Conservation (phyloP, 2,113 vertebrate genomes). For the Phocoena sinus region DNA sequence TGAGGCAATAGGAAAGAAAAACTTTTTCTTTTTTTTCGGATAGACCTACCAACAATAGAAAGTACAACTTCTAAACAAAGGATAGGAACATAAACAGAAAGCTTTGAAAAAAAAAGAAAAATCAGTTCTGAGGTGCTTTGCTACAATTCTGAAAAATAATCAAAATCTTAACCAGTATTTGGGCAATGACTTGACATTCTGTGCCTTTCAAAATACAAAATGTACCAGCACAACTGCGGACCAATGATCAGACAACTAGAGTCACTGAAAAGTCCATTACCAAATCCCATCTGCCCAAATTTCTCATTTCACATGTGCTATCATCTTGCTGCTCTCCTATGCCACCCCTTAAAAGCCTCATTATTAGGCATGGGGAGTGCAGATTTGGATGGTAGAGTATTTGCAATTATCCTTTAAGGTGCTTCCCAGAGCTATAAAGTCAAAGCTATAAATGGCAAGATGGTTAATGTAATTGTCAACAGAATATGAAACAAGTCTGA, state of each 20-base stretch:
- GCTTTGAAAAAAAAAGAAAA: background rate
- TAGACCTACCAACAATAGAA: background rate
- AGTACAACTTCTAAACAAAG: slow-evolving; percentile 9
- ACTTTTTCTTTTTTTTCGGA: background rate
- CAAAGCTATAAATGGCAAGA: slow-evolving; percentile 15
- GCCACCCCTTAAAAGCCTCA: slow-evolving; percentile 31
- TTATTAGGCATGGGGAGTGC: background rate
- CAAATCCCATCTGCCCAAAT: background rate
- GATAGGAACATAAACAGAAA: background rate
- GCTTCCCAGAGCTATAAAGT: slow-evolving; percentile 46
- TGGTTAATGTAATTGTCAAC: background rate
- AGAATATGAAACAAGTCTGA: slow-evolving; percentile 10
- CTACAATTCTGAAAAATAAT: slow-evolving; percentile 24
- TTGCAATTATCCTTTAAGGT: slow-evolving; percentile 54
- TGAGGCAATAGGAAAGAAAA: background rate
- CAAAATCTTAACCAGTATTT: background rate
- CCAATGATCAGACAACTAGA: background rate
- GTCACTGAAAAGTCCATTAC: slow-evolving; percentile 32
- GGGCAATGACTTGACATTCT: background rate
- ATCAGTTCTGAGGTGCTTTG: background rate
- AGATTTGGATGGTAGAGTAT: background rate
- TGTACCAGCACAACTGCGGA: background rate
- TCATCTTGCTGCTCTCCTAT: background rate
- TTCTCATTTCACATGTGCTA: slow-evolving; percentile 11
- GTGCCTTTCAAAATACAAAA: slow-evolving; percentile 23